Evolutionary conservation across 2,888 invertebrate genomes (phyloP), one percentile per base, ranked within the genome.

Genomic region (Diloba caeruleocephala): DNA sequence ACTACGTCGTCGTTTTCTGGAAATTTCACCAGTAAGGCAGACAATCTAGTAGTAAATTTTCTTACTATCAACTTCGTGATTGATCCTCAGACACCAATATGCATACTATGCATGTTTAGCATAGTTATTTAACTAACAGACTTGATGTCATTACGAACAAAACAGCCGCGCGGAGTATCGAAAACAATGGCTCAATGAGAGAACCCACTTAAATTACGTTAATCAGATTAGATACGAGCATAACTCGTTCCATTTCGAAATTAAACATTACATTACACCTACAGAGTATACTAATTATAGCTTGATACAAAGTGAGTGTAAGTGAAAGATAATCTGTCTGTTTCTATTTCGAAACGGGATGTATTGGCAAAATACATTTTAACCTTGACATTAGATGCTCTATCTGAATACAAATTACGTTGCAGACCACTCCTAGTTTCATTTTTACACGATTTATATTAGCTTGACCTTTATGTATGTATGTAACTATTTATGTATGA

Each of bases 171-270:
- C 19, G 3, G 14, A 38, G 17, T n/a, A 14, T 21, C 3, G 14
- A 25, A 56, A 21, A 63, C 64, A 69, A 64, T 56, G 32, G 33
- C 10, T 29, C 39, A 49, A 60, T 34, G 21, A 53, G 41, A 39
- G 45, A 36, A 68, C 68, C 25, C 42, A 61, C 28, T 61, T 46
- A 61, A 28, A 26, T 25, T 34, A 15, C 33, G 10, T 15, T 67
- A 46, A 68, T 46, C 62, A 46, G 61, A 68, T 62, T 62, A 67
- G 63, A 68, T 45, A 62, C 9, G 68, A 26, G 10, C 28, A 14
- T 21, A 21, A 4, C 21, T 38, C 62, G n/a, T 5, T 33, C 36
- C 21, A 57, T 46, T 64, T 49, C 33, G 34, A 51, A 64, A 64
- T 41, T 41, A 45, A 15, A 43, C 28, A 68, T 53, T 68, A 34